A percentile compares a stretch with the other conserved stretches of the same genome.
These are phyloP conservation scores for Montipora cactus DNA, from an alignment of 64 coral and sea anemone species.

Conservation along the genomic window DNA sequence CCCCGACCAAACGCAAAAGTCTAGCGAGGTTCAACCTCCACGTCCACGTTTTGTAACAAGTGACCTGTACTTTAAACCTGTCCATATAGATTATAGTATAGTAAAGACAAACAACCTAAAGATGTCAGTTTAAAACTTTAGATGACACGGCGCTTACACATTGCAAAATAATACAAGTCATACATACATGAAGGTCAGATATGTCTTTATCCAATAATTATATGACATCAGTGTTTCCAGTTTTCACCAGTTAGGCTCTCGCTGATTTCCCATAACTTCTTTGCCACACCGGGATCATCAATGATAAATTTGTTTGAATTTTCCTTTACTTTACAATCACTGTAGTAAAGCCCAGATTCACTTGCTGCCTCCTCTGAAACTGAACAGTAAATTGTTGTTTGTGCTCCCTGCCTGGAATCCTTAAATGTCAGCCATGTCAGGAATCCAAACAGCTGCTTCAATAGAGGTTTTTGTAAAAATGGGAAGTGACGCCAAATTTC, in stretches of 20 bases:
- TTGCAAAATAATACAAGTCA: too few species aligned
- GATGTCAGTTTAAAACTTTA: too few species aligned
- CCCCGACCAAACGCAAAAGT: too few species aligned
- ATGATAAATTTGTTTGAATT: neutral
- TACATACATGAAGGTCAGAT: too few species aligned
- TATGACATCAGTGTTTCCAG: neutral
- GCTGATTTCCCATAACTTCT: slow-evolving; percentile 51
- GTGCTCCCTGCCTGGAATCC: slow-evolving; percentile 59
- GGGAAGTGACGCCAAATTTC: slow-evolving; percentile 30
- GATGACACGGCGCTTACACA: too few species aligned
- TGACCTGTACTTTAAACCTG: too few species aligned
- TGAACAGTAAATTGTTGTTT: slow-evolving; percentile 62
- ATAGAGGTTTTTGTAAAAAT: neutral
- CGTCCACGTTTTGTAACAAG: too few species aligned
- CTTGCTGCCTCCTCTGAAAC: slow-evolving; percentile 25
- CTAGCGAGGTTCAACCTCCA: too few species aligned
- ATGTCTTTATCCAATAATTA: too few species aligned
- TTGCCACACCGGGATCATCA: slow-evolving; percentile 39
- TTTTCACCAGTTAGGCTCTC: slow-evolving; percentile 45
- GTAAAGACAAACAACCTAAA: too few species aligned
- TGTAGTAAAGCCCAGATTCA: slow-evolving; percentile 48
- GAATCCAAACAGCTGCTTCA: neutral
- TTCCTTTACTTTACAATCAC: slow-evolving; percentile 37
- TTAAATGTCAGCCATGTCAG: neutral
- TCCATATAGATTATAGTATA: too few species aligned